phyloP scores from a whole-genome alignment of 2,113 vertebrate species.

The Corythornis vintsioides region DNA sequence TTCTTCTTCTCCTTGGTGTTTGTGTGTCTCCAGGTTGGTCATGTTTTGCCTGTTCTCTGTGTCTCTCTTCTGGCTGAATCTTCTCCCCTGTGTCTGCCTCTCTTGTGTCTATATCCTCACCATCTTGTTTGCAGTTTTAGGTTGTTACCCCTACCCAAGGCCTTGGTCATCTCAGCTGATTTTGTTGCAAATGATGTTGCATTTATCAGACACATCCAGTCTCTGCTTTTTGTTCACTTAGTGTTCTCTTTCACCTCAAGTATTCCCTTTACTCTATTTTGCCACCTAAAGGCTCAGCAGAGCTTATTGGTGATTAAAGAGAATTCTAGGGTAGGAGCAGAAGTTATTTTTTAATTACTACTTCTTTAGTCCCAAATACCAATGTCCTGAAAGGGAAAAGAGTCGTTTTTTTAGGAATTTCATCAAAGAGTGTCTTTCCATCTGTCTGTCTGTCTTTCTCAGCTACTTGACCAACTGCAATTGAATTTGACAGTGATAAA shows the following conservation, averaged over 20 bases:
- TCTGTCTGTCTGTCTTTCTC: not conserved
- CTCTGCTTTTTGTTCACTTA: not conserved
- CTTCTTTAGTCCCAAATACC: not conserved
- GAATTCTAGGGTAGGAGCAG: not conserved
- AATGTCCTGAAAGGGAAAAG: not conserved
- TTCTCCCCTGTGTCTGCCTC: not conserved
- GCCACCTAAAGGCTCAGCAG: not conserved
- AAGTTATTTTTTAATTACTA: not conserved
- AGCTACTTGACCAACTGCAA: slow-evolving; percentile 24
- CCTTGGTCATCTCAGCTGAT: not conserved
- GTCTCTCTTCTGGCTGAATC: not conserved
- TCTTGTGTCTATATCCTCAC: not conserved
- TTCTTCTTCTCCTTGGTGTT: not conserved
- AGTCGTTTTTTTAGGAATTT: not conserved
- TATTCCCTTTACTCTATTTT: not conserved
- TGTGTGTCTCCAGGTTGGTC: not conserved
- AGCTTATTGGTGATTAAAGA: not conserved
- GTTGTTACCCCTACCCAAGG: not conserved
- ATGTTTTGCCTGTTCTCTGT: not conserved
- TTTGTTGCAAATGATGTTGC: not conserved
- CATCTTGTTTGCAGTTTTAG: not conserved
- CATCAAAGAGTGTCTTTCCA: not conserved
- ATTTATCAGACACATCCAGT: not conserved
- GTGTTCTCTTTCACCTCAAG: not conserved
- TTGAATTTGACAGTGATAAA: slow-evolving; percentile 44